A percentile compares a stretch with the other conserved stretches of the same genome.
Evolutionary conservation across 2,797 vertebrate genomes (phyloP).

Genomic region (Acanthurus tractus): DNA sequence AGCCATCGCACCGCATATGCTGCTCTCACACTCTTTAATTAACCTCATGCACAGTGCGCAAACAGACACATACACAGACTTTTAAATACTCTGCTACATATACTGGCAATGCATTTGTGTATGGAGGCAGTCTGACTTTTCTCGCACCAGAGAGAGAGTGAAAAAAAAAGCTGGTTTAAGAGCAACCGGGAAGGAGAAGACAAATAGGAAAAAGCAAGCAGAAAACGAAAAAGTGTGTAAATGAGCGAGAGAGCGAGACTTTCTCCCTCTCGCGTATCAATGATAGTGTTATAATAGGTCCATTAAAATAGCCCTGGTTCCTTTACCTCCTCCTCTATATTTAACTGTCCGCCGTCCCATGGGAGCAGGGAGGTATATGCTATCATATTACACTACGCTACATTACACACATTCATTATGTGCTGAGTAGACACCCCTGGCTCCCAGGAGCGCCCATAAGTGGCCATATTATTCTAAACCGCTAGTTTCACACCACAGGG

Average conservation of each 20-base stretch:
- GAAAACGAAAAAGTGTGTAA: conserved; percentile 37
- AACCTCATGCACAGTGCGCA: conserved; percentile 52
- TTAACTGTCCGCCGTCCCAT: conserved; percentile 80
- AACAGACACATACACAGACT: conserved; percentile 51
- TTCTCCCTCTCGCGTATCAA: conserved; percentile 75
- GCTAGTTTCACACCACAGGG: conserved; percentile 76
- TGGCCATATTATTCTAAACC: conserved; percentile 85
- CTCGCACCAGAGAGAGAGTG: conserved; percentile 2
- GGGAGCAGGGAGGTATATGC: conserved; percentile 81
- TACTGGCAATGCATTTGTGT: conserved; percentile 31
- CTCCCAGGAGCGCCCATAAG: conserved; percentile 83
- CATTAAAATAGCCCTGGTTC: conserved; percentile 82
- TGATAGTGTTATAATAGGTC: conserved; percentile 84
- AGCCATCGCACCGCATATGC: conserved; percentile 66
- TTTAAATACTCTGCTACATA: conserved; percentile 38
- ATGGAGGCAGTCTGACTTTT: conserved; percentile 34
- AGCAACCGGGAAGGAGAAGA: conserved; percentile 46
- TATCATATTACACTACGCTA: conserved; percentile 85
- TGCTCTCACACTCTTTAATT: conserved; percentile 70
- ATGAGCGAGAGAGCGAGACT: conserved; percentile 27
- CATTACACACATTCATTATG: conserved; percentile 87
- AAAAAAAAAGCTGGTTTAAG: conserved; percentile 36
- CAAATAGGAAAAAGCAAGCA: conserved; percentile 48
- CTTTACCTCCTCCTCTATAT: conserved; percentile 83
- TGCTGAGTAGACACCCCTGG: conserved; percentile 84